phyloP scores from a whole-genome alignment of 2,113 vertebrate genomes.

The Potamarius usumacintae region DNA sequence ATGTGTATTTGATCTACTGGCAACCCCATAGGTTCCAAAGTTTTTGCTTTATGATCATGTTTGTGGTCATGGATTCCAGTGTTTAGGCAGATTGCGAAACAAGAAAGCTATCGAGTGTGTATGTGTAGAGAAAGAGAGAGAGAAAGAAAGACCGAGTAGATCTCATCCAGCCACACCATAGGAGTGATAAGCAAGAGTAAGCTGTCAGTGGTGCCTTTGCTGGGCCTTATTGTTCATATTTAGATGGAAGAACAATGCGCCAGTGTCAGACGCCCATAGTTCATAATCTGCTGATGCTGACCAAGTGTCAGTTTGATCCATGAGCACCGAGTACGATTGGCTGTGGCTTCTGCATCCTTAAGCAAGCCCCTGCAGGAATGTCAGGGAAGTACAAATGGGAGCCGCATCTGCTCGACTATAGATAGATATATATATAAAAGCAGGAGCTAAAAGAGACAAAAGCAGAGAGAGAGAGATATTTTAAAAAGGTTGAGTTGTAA shows the following conservation, averaged over 20 bases:
- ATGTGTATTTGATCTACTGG: neutral
- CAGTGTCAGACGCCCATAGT: slow-evolving; percentile 79
- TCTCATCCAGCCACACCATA: slow-evolving; percentile 60
- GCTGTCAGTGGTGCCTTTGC: slow-evolving; percentile 64
- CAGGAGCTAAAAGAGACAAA: slow-evolving; percentile 35
- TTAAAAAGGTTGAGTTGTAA: neutral
- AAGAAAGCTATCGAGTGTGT: neutral
- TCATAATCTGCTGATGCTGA: slow-evolving; percentile 86
- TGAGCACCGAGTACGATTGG: slow-evolving; percentile 65
- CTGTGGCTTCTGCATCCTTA: slow-evolving; percentile 74
- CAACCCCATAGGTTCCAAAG: neutral
- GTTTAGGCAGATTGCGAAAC: slow-evolving; percentile 57
- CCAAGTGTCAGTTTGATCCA: slow-evolving; percentile 79
- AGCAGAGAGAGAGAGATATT: slow-evolving; percentile 39
- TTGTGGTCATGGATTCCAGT: neutral
- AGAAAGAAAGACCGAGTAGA: slow-evolving; percentile 53
- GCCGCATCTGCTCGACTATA: slow-evolving; percentile 61
- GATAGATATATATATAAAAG: slow-evolving; percentile 73
- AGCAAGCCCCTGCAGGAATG: slow-evolving; percentile 70
- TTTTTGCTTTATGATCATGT: neutral
- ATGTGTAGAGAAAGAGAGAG: neutral
- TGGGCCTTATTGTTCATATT: slow-evolving; percentile 74
- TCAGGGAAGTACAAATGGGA: slow-evolving; percentile 70
- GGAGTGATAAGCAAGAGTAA: slow-evolving; percentile 71
- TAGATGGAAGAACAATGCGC: slow-evolving; percentile 81